Base-by-base conservation (phyloP, 2,797 vertebrate genomes). In the Benthosema pterotum region DNA sequence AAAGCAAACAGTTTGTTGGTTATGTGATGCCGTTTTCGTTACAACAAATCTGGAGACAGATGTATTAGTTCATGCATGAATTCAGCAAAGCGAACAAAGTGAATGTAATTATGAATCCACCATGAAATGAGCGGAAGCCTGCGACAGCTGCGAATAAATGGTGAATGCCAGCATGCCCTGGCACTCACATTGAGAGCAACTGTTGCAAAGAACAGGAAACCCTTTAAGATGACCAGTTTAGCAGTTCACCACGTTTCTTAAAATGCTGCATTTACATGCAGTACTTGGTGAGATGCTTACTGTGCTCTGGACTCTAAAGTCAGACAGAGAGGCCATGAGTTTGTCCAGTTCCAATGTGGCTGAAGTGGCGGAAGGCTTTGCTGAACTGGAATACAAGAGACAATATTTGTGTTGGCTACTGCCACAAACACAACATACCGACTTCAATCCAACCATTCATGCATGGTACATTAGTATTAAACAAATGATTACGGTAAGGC, bases 321-420 rank as follows among this genome's bases (percentile, higher is more conserved):
- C 96, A 0, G 96, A 97, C 69, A 97, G 91, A 0, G 95, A 97
- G 0, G 95, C 96, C 96, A 97, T 97, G 52, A 97, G 88, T 77
- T 95, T 95, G 74, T 97, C 96, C 84, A 97, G 71, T 82, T 97
- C 96, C 82, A 94, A 80, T 14, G 96, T 97, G 32, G 96, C 96
- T 0, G 96, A 95, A 9, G 96, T 96, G 14, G 96, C 95, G 0
- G 94, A 94, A 2, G 92, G 89, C 66, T 94, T 94, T 0, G 75
- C 89, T 15, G 92, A 80, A 22, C 92, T 93, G 18, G 7, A 75
- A 65, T 0, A 62, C 13, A 75, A 65, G 60, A 72, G 0, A 59
- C 8, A 60, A 2, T 11, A 22, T 3, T 17, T 28, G n/a, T 16
- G 59, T 38, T 38, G 32, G 8, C 32, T 63, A n/a, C 47, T 59